phyloP scores from a whole-genome alignment of 2,797 vertebrate genomes.

The Novumbra hubbsi region DNA sequence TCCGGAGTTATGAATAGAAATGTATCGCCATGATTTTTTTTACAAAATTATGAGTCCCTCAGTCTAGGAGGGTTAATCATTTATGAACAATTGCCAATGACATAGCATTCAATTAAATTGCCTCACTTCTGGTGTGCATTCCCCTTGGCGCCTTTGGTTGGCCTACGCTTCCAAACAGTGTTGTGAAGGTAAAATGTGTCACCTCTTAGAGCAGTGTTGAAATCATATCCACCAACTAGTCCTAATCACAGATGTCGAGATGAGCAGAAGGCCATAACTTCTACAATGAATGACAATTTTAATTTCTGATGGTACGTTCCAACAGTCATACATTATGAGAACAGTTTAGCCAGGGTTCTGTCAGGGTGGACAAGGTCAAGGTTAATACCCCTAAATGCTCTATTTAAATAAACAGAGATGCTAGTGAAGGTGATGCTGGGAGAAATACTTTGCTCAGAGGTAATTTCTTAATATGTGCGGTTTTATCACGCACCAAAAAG shows the following conservation, averaged over 20 bases:
- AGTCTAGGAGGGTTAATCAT: not conserved
- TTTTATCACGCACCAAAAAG: slow-evolving; percentile 60
- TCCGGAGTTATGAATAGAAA: no score
- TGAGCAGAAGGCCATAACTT: slow-evolving; percentile 6
- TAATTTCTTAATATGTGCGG: slow-evolving; percentile 68
- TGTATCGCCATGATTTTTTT: no score
- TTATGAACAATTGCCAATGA: not conserved
- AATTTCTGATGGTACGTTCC: not conserved
- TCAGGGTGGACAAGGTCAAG: not conserved
- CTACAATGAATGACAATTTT: not conserved
- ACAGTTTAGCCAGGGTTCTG: slow-evolving; percentile 1
- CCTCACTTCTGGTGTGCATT: not conserved
- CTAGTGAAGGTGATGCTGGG: slow-evolving; percentile 33
- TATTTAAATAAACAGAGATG: slow-evolving; percentile 36
- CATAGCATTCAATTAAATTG: not conserved
- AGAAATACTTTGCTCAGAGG: slow-evolving; percentile 52
- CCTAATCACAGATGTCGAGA: not conserved
- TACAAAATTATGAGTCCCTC: no score
- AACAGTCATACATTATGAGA: not conserved
- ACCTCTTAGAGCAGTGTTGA: not conserved
- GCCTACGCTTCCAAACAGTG: not conserved
- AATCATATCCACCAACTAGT: not conserved
- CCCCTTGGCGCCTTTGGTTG: not conserved
- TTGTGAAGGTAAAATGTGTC: not conserved
- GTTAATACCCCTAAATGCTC: slow-evolving; percentile 10